Percentiles rank a stretch among this genome's conserved stretches.
Conservation (phyloP, 2,113 vertebrate species). For the Bombycilla garrulus region DNA sequence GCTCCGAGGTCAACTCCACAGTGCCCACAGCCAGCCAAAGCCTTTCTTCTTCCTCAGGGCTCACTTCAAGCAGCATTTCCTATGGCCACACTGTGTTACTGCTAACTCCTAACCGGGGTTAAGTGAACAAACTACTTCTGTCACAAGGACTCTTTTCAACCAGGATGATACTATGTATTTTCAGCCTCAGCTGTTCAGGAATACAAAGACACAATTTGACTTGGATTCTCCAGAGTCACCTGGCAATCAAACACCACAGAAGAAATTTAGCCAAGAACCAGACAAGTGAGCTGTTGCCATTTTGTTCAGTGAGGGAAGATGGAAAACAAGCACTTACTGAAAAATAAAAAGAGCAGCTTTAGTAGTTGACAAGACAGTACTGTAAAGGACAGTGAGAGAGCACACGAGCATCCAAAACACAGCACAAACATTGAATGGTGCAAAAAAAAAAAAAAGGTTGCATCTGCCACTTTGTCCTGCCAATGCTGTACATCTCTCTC, state of each 20-base stretch:
- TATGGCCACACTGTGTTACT: background rate
- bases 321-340: background rate
- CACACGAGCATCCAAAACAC: background rate
- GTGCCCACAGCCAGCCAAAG: background rate
- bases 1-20: background rate
- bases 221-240: background rate
- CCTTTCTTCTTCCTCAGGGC: background rate
- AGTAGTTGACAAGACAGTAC: background rate
- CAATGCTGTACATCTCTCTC: background rate
- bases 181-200: background rate
- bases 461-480: background rate
- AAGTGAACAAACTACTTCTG: background rate
- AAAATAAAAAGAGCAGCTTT: background rate
- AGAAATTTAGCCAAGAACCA: background rate
- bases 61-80: background rate
- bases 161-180: background rate
- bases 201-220: background rate
- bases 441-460: background rate
- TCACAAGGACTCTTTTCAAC: background rate
- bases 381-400: background rate
- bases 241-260: background rate
- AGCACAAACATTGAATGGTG: background rate
- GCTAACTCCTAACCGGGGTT: background rate
- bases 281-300: conserved; percentile 12
- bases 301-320: background rate